These are phyloP conservation scores for Phoronis australis DNA, from an alignment of 2,888 invertebrate genomes.

Conservation along the genomic window DNA sequence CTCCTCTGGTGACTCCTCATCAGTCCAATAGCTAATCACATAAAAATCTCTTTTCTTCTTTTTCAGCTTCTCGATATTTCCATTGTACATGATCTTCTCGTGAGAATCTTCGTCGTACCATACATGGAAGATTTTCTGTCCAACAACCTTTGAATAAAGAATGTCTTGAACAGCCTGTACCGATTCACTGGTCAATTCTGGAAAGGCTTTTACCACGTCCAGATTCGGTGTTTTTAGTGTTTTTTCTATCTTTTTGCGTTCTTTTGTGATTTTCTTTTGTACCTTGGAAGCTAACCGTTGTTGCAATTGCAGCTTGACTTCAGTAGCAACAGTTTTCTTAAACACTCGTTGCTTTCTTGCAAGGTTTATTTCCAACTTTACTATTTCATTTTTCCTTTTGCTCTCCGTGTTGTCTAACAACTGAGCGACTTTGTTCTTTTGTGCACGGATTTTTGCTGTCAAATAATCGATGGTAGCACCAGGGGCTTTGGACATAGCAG, in stretches of 20 bases:
- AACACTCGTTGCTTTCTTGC: slow-evolving; percentile 5
- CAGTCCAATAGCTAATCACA: slow-evolving; percentile 3
- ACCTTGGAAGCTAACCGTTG: background rate
- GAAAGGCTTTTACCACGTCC: background rate
- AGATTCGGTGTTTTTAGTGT: too few relatives aligned
- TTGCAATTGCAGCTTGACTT: slow-evolving; percentile 2
- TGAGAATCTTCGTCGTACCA: slow-evolving; percentile 1
- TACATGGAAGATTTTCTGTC: slow-evolving; percentile 7
- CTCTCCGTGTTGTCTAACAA: slow-evolving; percentile 5
- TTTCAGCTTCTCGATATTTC: slow-evolving; percentile 3
- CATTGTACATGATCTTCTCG: slow-evolving; percentile 2
- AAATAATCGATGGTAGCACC: slow-evolving; percentile 11
- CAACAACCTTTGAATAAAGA: slow-evolving; percentile 9
- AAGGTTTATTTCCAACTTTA: slow-evolving; percentile 1
- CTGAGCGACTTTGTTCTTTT: slow-evolving; percentile 3
- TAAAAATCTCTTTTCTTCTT: background rate
- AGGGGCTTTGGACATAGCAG: slow-evolving; percentile 7
- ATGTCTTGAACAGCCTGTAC: slow-evolving; percentile 4
- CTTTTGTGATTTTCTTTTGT: slow-evolving; percentile 3
- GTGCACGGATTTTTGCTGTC: slow-evolving; percentile 7
- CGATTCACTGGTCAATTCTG: too few relatives aligned
- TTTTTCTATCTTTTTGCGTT: too few relatives aligned
- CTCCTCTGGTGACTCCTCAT: slow-evolving; percentile 1
- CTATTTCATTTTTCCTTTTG: background rate
- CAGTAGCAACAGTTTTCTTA: background rate